Conservation (phyloP, 2,888 invertebrate species). For the Kryphioiulus occultus region DNA sequence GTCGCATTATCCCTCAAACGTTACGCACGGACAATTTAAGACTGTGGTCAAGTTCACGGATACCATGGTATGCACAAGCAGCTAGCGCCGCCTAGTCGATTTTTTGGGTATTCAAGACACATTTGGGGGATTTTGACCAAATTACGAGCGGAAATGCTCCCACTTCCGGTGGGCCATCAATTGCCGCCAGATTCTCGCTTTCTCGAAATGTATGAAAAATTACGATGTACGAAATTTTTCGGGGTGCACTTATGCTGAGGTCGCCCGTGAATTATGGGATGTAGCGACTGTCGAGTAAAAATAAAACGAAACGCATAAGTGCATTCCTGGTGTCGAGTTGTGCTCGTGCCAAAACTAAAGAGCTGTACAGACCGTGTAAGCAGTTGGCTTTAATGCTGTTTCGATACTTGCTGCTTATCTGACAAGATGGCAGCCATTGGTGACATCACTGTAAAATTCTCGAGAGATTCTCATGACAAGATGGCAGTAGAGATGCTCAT, state of each 20-base stretch:
- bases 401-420: too few species aligned
- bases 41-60: neutral
- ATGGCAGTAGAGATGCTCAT: too few species aligned
- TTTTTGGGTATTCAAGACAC: too few species aligned
- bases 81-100: too few species aligned
- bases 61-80: too few species aligned
- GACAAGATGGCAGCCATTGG: neutral
- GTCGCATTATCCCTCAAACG: neutral
- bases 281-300: neutral
- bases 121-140: too few species aligned
- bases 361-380: too few species aligned
- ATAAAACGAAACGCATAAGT: slow-evolving; percentile 14
- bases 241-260: neutral
- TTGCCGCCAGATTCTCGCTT: neutral
- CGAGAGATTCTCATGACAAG: too few species aligned
- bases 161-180: too few species aligned
- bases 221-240: neutral
- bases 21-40: neutral
- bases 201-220: neutral
- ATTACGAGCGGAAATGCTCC: too few species aligned
- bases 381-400: too few species aligned
- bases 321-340: neutral
- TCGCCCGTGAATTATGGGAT: neutral
- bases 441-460: too few species aligned
- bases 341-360: neutral